These are phyloP conservation scores for Digitonthophagus gazella DNA, from an alignment of 2,888 invertebrate species.

Conservation along the genomic window DNA sequence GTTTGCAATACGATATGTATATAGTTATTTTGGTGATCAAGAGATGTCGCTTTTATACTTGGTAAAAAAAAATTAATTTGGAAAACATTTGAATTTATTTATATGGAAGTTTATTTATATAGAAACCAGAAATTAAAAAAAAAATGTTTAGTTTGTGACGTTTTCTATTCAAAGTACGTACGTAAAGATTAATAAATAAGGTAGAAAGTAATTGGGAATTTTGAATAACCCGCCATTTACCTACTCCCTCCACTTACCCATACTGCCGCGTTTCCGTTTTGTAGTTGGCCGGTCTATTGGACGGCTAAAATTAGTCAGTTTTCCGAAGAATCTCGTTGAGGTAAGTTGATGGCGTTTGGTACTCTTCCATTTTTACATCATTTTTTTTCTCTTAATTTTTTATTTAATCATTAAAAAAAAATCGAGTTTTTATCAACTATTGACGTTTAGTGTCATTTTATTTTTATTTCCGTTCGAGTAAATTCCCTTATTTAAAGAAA, in stretches of 20 bases:
- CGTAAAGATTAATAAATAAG: not conserved
- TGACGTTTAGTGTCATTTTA: too few species aligned
- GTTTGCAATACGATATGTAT: not conserved
- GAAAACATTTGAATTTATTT: not conserved
- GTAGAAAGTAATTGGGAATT: not conserved
- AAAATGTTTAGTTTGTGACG: not conserved
- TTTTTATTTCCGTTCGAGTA: too few species aligned
- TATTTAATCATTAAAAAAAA: too few species aligned
- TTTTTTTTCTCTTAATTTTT: too few species aligned
- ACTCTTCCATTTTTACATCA: too few species aligned
- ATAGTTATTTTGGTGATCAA: not conserved
- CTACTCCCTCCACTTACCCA: not conserved
- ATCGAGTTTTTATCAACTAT: too few species aligned
- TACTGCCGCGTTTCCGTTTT: not conserved
- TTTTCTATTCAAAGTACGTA: not conserved
- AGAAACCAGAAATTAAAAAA: not conserved
- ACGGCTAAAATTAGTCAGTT: not conserved
- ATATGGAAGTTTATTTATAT: not conserved
- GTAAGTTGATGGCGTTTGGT: not conserved
- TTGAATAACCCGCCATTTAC: not conserved
- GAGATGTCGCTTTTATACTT: not conserved
- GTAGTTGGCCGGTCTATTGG: not conserved
- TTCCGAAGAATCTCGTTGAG: not conserved
- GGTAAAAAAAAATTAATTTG: not conserved
- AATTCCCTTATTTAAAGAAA: too few species aligned